A percentile compares a stretch with the other conserved stretches of the same genome.
Evolutionary conservation across 1,140 invertebrate genomes (phyloP).

Genomic region (Tetramorium alpestre): DNA sequence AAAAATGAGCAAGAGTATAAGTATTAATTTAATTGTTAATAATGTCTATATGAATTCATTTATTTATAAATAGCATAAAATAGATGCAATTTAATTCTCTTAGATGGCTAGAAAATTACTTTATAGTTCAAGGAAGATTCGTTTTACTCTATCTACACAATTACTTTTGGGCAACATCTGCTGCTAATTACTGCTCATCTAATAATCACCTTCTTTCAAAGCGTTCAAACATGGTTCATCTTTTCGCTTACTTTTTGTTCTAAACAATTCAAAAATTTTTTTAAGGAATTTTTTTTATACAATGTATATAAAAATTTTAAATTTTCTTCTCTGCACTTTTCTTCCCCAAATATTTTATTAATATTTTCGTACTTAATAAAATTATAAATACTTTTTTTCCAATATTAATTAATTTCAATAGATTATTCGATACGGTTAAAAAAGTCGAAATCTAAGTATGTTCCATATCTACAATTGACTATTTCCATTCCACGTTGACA

Average conservation of each 20-base stretch:
- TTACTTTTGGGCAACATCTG: slow-evolving; percentile 56
- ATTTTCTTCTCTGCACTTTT: background rate
- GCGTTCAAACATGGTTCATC: slow-evolving; percentile 42
- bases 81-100: background rate
- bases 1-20: background rate
- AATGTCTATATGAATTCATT: background rate
- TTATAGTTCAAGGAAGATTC: slow-evolving; percentile 23
- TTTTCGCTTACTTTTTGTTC: background rate
- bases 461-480: background rate
- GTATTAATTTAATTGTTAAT: background rate
- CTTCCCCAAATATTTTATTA: too few species aligned
- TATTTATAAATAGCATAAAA: background rate
- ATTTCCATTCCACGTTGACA: background rate
- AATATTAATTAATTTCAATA: background rate
- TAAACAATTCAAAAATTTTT: background rate
- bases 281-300: background rate
- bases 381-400: background rate
- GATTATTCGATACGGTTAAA: background rate
- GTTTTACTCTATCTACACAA: slow-evolving; percentile 1
- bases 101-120: background rate
- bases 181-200: slow-evolving; percentile 66
- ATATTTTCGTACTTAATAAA: background rate
- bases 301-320: background rate
- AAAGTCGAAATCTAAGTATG: background rate
- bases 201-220: slow-evolving; percentile 70